Conservation (phyloP, 2,888 invertebrate species). For the Liopterus haemorrhoidalis region DNA sequence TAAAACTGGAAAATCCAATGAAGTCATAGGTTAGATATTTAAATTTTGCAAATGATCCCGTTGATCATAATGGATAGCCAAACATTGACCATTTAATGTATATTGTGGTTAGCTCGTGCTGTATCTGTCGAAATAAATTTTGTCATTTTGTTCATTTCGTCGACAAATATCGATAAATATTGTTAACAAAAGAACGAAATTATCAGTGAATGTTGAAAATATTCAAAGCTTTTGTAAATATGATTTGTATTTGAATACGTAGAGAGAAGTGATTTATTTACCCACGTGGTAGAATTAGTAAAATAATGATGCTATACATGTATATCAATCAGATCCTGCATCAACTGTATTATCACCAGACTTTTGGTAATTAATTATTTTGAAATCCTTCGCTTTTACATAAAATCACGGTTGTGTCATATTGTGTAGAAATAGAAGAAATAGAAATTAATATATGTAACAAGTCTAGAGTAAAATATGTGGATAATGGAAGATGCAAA, state of each 20-base stretch:
- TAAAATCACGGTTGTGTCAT: too few relatives aligned
- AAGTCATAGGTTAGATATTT: too few relatives aligned
- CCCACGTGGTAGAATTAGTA: conserved; percentile 3
- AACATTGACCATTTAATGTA: conserved; percentile 8
- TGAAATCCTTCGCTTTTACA: background rate
- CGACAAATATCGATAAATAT: conserved; percentile 17
- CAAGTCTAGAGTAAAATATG: too few relatives aligned
- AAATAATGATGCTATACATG: conserved; percentile 3
- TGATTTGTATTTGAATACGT: conserved; percentile 9
- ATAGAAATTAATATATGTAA: too few relatives aligned
- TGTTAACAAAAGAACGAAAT: conserved; percentile 18
- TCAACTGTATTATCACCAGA: background rate
- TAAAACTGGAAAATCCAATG: too few relatives aligned
- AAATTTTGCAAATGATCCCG: conserved; percentile 18
- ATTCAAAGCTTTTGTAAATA: conserved; percentile 16
- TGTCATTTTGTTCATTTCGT: conserved; percentile 8
- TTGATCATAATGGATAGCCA: conserved; percentile 14
- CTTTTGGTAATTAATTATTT: background rate
- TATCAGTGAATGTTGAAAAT: conserved; percentile 20
- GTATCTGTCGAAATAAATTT: conserved; percentile 10
- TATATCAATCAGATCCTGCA: background rate
- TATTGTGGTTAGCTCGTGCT: conserved; percentile 3
- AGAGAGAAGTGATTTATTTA: conserved; percentile 4
- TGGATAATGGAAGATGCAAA: too few relatives aligned
- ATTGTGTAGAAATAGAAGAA: too few relatives aligned